phyloP scores from a whole-genome alignment of 2,888 invertebrate species.

The Agonopterix arenella region DNA sequence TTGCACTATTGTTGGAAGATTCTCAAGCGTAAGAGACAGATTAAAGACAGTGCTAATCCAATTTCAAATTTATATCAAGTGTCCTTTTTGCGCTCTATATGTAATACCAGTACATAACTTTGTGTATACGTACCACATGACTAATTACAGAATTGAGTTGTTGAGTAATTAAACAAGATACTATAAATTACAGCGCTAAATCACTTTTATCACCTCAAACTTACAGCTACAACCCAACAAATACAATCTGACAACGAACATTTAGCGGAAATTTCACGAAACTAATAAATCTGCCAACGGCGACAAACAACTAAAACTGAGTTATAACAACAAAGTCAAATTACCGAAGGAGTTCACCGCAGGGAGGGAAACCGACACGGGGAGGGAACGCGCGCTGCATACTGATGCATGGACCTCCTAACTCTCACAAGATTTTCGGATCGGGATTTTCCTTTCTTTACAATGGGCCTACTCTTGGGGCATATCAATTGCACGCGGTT shows the following conservation, averaged over 20 bases:
- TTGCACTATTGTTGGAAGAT: too few relatives aligned
- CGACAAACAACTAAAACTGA: slow-evolving; percentile 71
- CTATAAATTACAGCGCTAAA: too few relatives aligned
- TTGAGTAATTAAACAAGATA: too few relatives aligned
- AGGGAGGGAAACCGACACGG: slow-evolving; percentile 59
- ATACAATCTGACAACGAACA: slow-evolving; percentile 17
- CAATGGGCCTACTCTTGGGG: slow-evolving; percentile 75
- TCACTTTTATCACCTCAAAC: too few relatives aligned
- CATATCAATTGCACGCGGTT: slow-evolving; percentile 77
- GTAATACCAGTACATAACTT: too few relatives aligned
- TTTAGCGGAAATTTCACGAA: slow-evolving; percentile 56
- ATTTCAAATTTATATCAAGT: too few relatives aligned
- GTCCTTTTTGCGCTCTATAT: too few relatives aligned
- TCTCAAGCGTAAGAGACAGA: too few relatives aligned
- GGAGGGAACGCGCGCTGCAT: slow-evolving; percentile 49
- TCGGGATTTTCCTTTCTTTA: slow-evolving; percentile 77
- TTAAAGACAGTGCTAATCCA: too few relatives aligned
- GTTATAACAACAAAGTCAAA: slow-evolving; percentile 77
- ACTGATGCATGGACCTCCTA: slow-evolving; percentile 65
- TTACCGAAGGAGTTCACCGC: slow-evolving; percentile 74
- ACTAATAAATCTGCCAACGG: slow-evolving; percentile 67
- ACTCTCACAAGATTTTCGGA: slow-evolving; percentile 74
- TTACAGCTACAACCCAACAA: too few relatives aligned
- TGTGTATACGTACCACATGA: too few relatives aligned
- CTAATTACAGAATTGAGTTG: too few relatives aligned